Evolutionary conservation across 2,888 invertebrate genomes (phyloP).

Genomic region (Lasioglossum oenotherae): DNA sequence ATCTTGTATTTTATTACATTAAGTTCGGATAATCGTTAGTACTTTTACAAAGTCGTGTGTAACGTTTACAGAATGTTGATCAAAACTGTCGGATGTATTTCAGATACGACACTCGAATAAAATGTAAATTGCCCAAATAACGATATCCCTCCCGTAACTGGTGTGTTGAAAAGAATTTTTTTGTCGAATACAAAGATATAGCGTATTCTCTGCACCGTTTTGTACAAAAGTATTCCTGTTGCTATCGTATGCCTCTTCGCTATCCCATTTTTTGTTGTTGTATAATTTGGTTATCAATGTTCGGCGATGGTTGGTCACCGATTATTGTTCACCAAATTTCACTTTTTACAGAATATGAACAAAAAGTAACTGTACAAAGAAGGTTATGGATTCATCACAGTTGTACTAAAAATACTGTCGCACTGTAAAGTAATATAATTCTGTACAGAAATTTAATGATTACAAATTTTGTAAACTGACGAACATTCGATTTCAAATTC

Average conservation of each 20-base stretch:
- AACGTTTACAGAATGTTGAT: slow-evolving; percentile 58
- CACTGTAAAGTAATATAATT: slow-evolving; percentile 41
- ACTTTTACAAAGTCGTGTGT: slow-evolving; percentile 59
- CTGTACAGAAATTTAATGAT: slow-evolving; percentile 49
- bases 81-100: slow-evolving; percentile 57
- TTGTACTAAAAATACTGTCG: slow-evolving; percentile 43
- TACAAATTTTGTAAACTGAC: slow-evolving; percentile 38
- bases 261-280: not conserved
- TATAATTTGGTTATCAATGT: slow-evolving; percentile 1
- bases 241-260: slow-evolving; percentile 16
- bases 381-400: slow-evolving; percentile 44
- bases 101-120: slow-evolving; percentile 57
- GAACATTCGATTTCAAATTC: slow-evolving; percentile 14
- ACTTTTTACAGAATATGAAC: slow-evolving; percentile 41
- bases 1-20: slow-evolving; percentile 58
- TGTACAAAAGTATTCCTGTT: slow-evolving; percentile 33
- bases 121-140: slow-evolving; percentile 64
- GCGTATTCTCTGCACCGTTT: slow-evolving; percentile 50
- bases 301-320: slow-evolving; percentile 6
- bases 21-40: slow-evolving; percentile 46
- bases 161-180: slow-evolving; percentile 56
- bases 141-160: slow-evolving; percentile 50
- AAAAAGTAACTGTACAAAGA: slow-evolving; percentile 52
- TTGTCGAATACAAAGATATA: slow-evolving; percentile 60
- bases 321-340: slow-evolving; percentile 33